Evolutionary conservation across 2,797 vertebrate species (phyloP).

Genomic region (Lateolabrax maculatus): DNA sequence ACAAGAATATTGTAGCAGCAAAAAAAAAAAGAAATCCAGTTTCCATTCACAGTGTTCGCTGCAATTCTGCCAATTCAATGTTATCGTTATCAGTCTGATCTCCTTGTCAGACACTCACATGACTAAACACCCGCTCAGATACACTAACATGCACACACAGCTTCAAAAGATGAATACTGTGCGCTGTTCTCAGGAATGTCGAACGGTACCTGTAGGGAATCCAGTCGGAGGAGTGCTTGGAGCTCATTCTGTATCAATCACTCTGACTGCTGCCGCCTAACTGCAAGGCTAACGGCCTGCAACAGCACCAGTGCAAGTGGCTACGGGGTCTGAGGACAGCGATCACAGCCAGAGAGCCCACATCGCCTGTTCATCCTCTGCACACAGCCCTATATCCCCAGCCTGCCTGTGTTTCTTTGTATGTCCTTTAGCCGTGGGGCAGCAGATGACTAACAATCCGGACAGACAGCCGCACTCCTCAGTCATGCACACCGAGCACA

Average conservation of each 20-base stretch:
- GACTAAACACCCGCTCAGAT: constrained; percentile 31
- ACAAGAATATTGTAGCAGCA: neutral
- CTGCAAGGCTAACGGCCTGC: constrained; percentile 79
- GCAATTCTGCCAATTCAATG: constrained; percentile 23
- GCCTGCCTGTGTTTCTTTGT: constrained; percentile 45
- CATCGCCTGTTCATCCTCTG: constrained; percentile 84
- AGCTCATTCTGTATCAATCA: constrained; percentile 93
- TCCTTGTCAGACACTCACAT: constrained; percentile 41
- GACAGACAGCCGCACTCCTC: constrained; percentile 54
- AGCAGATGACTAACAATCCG: constrained; percentile 67
- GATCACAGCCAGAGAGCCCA: constrained; percentile 81
- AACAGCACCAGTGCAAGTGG: constrained; percentile 70
- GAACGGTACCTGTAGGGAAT: constrained; percentile 96
- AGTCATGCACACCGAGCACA: constrained; percentile 57
- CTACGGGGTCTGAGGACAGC: constrained; percentile 77
- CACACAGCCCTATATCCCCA: constrained; percentile 68
- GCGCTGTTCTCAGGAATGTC: constrained; percentile 56
- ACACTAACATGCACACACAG: constrained; percentile 34
- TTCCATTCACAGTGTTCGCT: constrained; percentile 1
- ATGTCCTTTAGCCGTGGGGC: constrained; percentile 60
- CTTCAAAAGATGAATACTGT: constrained; percentile 46
- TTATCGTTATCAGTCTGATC: constrained; percentile 37
- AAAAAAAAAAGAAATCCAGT: neutral
- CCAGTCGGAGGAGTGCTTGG: constrained; percentile 97
- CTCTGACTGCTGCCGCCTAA: constrained; percentile 67